Conservation (phyloP, 2,797 vertebrate species). For the Mionectes olivaceus region DNA sequence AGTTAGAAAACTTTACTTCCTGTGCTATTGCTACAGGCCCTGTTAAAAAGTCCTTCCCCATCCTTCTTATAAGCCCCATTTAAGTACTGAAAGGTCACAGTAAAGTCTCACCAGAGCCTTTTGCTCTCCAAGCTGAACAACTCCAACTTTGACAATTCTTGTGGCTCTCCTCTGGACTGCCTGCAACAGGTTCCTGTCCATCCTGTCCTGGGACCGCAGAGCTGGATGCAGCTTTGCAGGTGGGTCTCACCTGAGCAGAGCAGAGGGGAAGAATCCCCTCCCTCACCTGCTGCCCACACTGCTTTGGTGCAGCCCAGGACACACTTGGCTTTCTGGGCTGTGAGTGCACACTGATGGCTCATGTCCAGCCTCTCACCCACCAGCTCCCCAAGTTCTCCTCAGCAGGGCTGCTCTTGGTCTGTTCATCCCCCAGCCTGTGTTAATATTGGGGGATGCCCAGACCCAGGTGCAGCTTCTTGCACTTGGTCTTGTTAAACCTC, state of each 20-base stretch:
- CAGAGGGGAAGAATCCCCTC: neutral
- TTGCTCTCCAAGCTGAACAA: neutral
- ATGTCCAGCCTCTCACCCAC: neutral
- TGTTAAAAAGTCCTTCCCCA: neutral
- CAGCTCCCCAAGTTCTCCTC: neutral
- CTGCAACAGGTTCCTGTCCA: neutral
- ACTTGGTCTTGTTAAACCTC: neutral
- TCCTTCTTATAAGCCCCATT: neutral
- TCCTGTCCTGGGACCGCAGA: neutral
- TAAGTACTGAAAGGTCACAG: neutral
- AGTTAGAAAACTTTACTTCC: neutral
- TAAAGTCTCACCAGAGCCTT: neutral
- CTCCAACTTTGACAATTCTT: neutral
- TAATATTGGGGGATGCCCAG: accelerated
- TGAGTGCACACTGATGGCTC: accelerated
- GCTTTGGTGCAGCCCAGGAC: neutral
- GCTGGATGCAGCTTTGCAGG: neutral
- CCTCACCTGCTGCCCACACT: accelerated
- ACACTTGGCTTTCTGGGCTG: neutral
- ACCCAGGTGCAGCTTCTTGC: neutral
- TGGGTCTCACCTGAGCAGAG: neutral
- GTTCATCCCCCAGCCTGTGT: neutral
- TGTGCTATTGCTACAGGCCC: neutral
- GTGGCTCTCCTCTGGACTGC: accelerated
- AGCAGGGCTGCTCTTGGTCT: neutral